Evolutionary conservation across 2,113 vertebrate species (phyloP).

Genomic region (Anas platyrhynchos): DNA sequence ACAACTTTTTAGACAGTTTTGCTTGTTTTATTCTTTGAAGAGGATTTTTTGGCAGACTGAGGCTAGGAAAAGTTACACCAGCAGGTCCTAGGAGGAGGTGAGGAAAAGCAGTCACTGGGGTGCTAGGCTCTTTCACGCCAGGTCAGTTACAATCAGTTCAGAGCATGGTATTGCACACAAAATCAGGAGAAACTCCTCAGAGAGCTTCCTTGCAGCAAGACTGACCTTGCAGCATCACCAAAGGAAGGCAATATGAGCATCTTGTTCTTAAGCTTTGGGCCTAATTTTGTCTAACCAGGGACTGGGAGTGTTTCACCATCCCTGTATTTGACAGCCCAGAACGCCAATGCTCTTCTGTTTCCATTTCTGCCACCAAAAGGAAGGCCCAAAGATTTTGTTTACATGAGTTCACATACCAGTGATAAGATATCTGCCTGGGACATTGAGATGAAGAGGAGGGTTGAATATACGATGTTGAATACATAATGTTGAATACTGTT

Average conservation of each 20-base stretch:
- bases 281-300: not conserved
- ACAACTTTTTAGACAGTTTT: not conserved
- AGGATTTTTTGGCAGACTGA: not conserved
- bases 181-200: not conserved
- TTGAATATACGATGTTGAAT: not conserved
- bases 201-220: not conserved
- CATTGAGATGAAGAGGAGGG: not conserved
- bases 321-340: not conserved
- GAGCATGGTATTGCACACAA: not conserved
- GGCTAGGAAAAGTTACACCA: not conserved
- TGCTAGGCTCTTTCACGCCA: not conserved
- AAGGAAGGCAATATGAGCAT: not conserved
- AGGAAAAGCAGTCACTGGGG: not conserved
- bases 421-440: not conserved
- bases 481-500: not conserved
- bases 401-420: not conserved
- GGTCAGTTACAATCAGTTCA: not conserved
- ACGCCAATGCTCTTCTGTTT: not conserved
- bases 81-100: not conserved
- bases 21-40: not conserved
- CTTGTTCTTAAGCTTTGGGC: not conserved
- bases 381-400: fast-evolving
- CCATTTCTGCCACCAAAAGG: not conserved
- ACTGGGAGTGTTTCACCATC: fast-evolving
- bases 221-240: not conserved